A percentile compares a stretch with the other conserved stretches of the same genome.
Conservation (phyloP, 1,140 invertebrate species). For the Lepidurus couesii region DNA sequence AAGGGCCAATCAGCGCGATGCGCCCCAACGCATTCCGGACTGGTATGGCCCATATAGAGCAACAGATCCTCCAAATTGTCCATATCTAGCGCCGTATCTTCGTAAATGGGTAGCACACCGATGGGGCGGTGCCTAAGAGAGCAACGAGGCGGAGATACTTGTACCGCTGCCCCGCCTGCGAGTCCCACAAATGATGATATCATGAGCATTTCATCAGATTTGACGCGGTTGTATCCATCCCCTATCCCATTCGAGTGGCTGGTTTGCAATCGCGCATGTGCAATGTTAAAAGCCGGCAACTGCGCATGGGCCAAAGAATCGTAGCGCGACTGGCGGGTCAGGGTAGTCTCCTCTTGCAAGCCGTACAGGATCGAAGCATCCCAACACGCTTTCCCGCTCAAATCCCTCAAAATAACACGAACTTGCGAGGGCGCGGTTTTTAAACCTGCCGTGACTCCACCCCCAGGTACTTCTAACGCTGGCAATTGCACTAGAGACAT, state of each 20-base stretch:
- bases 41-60: slow-evolving; percentile 83
- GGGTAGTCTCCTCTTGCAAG: slow-evolving; percentile 40
- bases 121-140: slow-evolving; percentile 64
- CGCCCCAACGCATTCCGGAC: slow-evolving; percentile 70
- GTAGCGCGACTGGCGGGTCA: slow-evolving; percentile 24
- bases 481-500: slow-evolving; percentile 88
- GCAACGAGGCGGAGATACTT: slow-evolving; percentile 53
- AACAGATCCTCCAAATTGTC: slow-evolving; percentile 89
- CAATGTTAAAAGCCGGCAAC: background rate
- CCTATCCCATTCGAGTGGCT: slow-evolving; percentile 5
- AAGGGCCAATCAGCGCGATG: slow-evolving; percentile 60
- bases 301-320: background rate
- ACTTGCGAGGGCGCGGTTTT: slow-evolving; percentile 59
- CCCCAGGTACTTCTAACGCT: slow-evolving; percentile 72
- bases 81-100: slow-evolving; percentile 76
- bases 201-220: slow-evolving; percentile 33
- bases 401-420: slow-evolving; percentile 77
- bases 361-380: slow-evolving; percentile 82
- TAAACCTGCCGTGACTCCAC: slow-evolving; percentile 70
- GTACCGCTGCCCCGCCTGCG: slow-evolving; percentile 36
- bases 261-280: background rate
- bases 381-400: slow-evolving; percentile 96
- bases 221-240: slow-evolving; percentile 14
- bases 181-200: slow-evolving; percentile 37
- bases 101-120: slow-evolving; percentile 68